phyloP scores from a whole-genome alignment of 1,140 invertebrate species.

The Drosophila mauritiana region DNA sequence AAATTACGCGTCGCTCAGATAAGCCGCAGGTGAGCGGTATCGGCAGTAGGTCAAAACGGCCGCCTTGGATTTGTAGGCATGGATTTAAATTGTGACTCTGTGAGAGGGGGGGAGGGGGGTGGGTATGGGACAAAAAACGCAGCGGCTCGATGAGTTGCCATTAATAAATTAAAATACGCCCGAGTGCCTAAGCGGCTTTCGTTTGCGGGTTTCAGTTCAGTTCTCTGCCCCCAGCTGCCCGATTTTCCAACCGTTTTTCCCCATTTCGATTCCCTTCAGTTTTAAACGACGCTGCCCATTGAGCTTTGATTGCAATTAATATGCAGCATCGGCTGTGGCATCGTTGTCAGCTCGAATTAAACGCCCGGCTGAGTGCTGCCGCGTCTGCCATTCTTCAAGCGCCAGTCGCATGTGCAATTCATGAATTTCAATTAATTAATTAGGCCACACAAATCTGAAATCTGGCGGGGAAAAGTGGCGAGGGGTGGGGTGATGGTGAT shows the following conservation, averaged over 20 bases:
- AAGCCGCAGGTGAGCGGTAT: constrained; percentile 43
- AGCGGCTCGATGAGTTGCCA: constrained; percentile 70
- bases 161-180: constrained; percentile 81
- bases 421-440: constrained; percentile 83
- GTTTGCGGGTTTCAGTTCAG: constrained; percentile 40
- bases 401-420: constrained; percentile 79
- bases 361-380: constrained; percentile 33
- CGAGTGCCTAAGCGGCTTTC: constrained; percentile 69
- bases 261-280: constrained; percentile 45
- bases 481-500: background rate
- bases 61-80: constrained; percentile 35
- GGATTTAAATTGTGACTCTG: background rate
- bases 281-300: constrained; percentile 70
- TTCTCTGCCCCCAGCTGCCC: background rate
- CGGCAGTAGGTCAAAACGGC: constrained; percentile 62
- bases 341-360: constrained; percentile 53
- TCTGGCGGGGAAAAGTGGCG: constrained; percentile 27
- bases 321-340: constrained; percentile 57
- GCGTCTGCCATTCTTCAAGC: constrained; percentile 57
- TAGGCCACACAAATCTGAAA: constrained; percentile 79
- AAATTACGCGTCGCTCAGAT: constrained; percentile 77
- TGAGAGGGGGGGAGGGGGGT: background rate
- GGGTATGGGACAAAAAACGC: constrained; percentile 13
- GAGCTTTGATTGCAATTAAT: constrained; percentile 80
- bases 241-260: constrained; percentile 11